Conservation (phyloP, 2,113 vertebrate genomes). For the Catharus minimus region DNA sequence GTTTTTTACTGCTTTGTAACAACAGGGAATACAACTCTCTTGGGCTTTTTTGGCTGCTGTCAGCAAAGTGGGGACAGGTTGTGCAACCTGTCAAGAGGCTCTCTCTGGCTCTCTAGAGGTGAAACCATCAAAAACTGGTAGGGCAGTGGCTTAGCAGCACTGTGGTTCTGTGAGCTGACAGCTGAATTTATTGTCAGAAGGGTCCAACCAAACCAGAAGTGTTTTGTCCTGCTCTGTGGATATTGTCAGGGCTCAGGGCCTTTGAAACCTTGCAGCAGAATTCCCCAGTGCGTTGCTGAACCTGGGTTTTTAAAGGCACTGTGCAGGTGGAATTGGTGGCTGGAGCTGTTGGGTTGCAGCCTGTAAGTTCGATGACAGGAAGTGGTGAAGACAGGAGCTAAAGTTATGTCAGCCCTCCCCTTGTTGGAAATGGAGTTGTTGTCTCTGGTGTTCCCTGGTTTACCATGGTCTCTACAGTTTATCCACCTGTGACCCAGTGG, state of each 20-base stretch:
- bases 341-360: not conserved
- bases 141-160: not conserved
- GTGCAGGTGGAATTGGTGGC: not conserved
- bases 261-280: not conserved
- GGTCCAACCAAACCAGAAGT: not conserved
- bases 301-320: not conserved
- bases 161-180: not conserved
- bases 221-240: not conserved
- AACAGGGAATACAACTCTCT: not conserved
- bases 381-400: not conserved
- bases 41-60: not conserved
- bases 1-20: not conserved
- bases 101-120: not conserved
- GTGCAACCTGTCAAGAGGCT: not conserved
- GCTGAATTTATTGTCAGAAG: not conserved
- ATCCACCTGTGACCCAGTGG: not conserved
- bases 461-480: rapidly evolving
- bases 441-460: not conserved
- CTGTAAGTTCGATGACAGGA: not conserved
- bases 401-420: not conserved
- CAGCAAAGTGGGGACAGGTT: not conserved
- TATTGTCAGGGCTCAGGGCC: not conserved
- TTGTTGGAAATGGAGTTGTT: not conserved
- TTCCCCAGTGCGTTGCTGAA: not conserved
- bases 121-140: not conserved